Evolutionary conservation across 2,888 invertebrate species (phyloP).

Genomic region (Reticulitermes lucifugus): DNA sequence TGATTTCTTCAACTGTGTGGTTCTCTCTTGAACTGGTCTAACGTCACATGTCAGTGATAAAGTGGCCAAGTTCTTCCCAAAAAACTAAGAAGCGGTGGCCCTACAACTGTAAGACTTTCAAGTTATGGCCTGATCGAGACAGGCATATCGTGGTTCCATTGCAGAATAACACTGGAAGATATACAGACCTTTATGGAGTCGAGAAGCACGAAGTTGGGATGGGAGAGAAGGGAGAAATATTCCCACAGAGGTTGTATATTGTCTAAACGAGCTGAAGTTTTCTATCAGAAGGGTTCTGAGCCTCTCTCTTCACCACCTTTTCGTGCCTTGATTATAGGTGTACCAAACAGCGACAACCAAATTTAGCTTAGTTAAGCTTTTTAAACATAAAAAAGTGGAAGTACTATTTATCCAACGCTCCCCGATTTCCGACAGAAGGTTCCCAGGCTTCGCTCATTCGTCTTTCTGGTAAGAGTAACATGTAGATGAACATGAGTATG

Average conservation of each 20-base stretch:
- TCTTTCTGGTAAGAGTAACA: no score
- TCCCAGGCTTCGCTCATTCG: no score
- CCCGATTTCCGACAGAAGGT: no score
- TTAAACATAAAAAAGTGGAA: no score
- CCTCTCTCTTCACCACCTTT: not conserved
- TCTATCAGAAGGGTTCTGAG: not conserved
- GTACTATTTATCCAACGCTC: no score
- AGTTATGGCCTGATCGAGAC: not conserved
- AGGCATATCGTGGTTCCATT: not conserved
- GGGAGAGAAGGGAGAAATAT: not conserved
- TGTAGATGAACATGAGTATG: no score
- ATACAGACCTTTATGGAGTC: not conserved
- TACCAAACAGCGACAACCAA: no score
- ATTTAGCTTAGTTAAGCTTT: no score
- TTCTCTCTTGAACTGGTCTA: not conserved
- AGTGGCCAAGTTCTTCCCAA: not conserved
- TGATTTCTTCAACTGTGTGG: no score
- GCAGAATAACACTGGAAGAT: not conserved
- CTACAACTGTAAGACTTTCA: not conserved
- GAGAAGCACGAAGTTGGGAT: not conserved
- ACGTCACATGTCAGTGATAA: not conserved
- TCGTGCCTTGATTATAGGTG: not conserved
- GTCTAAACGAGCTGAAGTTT: not conserved
- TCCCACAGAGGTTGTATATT: not conserved
- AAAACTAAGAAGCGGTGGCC: not conserved